Percentiles rank a stretch among this genome's conserved stretches.
phyloP scores from a whole-genome alignment of 1,140 invertebrate species.

The Euborellia annulipes region DNA sequence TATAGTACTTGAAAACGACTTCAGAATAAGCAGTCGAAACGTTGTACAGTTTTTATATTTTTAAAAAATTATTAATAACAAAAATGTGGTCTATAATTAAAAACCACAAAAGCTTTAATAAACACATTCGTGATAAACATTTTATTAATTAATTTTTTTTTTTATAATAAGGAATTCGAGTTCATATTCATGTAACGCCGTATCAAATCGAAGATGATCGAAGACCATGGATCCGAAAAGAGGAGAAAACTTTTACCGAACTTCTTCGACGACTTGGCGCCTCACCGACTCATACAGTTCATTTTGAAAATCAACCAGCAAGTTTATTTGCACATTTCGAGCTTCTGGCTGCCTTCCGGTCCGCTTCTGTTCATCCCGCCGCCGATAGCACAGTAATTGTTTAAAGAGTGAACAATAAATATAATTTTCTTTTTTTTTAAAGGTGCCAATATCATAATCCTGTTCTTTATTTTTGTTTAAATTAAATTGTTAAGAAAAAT shows the following conservation, averaged over 20 bases:
- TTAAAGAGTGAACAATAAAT: background rate
- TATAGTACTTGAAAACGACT: too few relatives aligned
- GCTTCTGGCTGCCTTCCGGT: slow-evolving; percentile 38
- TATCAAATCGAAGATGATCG: slow-evolving; percentile 63
- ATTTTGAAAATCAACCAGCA: slow-evolving; percentile 44
- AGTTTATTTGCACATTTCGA: slow-evolving; percentile 53
- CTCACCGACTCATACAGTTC: slow-evolving; percentile 38
- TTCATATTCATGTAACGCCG: slow-evolving; percentile 65
- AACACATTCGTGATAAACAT: too few relatives aligned
- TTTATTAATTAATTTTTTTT: slow-evolving; percentile 1
- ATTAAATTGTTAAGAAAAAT: background rate
- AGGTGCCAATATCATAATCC: background rate
- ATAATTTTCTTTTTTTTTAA: background rate
- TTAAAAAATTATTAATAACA: too few relatives aligned
- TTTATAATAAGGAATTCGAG: slow-evolving; percentile 36
- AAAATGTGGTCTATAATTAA: too few relatives aligned
- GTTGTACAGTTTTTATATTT: too few relatives aligned
- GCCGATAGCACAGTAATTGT: too few relatives aligned
- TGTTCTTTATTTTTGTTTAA: background rate
- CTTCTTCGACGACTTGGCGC: slow-evolving; percentile 45
- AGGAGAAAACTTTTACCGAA: slow-evolving; percentile 59
- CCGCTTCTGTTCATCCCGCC: background rate
- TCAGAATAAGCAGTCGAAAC: too few relatives aligned
- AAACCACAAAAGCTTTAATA: too few relatives aligned
- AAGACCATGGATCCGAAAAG: slow-evolving; percentile 63